These are phyloP conservation scores for Ephydatia muelleri DNA, from an alignment of 37 sponge, comb jelly and placozoan species.

Conservation along the genomic window DNA sequence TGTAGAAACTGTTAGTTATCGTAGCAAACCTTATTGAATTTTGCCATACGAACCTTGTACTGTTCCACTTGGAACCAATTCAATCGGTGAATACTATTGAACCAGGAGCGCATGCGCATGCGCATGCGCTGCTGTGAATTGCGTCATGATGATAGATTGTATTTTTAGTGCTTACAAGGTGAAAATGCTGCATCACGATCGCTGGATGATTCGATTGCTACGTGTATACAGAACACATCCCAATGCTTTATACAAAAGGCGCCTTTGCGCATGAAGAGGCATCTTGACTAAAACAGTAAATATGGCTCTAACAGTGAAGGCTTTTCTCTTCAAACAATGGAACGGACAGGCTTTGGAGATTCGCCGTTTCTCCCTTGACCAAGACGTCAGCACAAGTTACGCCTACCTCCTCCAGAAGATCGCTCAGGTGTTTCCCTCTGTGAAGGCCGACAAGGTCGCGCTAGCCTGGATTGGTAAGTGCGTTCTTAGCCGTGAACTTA, in stretches of 20 bases:
- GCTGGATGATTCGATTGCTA: not conserved
- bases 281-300: not conserved
- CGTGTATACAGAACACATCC: not conserved
- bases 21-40: no score
- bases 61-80: no score
- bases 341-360: conserved; percentile 61
- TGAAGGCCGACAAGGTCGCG: conserved; percentile 8
- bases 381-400: conserved; percentile 71
- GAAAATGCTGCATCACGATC: not conserved
- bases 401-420: conserved; percentile 70
- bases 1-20: no score
- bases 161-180: not conserved
- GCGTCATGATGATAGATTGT: not conserved
- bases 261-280: not conserved
- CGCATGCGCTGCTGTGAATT: not conserved
- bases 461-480: conserved; percentile 62
- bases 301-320: conserved; percentile 57
- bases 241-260: not conserved
- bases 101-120: no score
- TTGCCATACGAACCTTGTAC: no score
- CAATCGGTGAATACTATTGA: no score
- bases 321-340: conserved; percentile 42
- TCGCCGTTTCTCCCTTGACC: conserved; percentile 74
- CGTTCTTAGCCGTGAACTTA: not conserved
- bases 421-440: conserved; percentile 55